A percentile compares a stretch with the other conserved stretches of the same genome.
Conservation (phyloP, 2,888 invertebrate genomes). For the Timema podura region DNA sequence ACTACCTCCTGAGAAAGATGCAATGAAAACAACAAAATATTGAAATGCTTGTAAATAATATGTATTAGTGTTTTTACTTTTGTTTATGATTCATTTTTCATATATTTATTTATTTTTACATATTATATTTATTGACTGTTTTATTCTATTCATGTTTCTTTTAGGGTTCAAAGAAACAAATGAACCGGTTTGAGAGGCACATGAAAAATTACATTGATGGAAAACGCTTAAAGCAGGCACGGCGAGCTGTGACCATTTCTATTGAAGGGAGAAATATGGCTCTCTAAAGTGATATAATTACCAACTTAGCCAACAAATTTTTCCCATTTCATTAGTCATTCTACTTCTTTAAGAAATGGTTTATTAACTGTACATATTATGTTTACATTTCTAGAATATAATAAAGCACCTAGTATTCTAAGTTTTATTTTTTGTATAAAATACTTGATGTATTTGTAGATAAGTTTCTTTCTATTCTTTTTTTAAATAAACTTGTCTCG, state of each 20-base stretch:
- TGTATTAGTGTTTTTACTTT: conserved; percentile 6
- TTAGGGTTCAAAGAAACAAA: conserved; percentile 73
- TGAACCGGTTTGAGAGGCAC: conserved; percentile 88
- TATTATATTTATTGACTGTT: too few relatives aligned
- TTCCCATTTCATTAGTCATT: too few relatives aligned
- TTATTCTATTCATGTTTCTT: conserved; percentile 33
- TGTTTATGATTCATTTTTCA: not conserved
- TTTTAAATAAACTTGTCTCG: too few relatives aligned
- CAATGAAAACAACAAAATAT: too few relatives aligned
- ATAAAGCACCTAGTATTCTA: too few relatives aligned
- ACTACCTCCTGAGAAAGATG: too few relatives aligned
- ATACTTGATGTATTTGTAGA: too few relatives aligned
- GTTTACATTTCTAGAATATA: too few relatives aligned
- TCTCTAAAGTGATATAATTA: conserved; percentile 52
- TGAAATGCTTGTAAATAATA: conserved; percentile 18
- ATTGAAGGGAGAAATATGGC: conserved; percentile 97
- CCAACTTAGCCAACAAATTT: not conserved
- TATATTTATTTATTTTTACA: not conserved
- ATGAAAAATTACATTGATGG: conserved; percentile 86
- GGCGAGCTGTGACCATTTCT: conserved; percentile 88
- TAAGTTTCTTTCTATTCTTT: too few relatives aligned
- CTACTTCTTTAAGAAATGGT: too few relatives aligned
- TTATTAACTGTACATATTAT: too few relatives aligned
- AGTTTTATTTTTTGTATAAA: too few relatives aligned
- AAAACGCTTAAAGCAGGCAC: conserved; percentile 71